Base-by-base conservation (phyloP, 2,888 invertebrate genomes). In the Drosophila crucigera region DNA sequence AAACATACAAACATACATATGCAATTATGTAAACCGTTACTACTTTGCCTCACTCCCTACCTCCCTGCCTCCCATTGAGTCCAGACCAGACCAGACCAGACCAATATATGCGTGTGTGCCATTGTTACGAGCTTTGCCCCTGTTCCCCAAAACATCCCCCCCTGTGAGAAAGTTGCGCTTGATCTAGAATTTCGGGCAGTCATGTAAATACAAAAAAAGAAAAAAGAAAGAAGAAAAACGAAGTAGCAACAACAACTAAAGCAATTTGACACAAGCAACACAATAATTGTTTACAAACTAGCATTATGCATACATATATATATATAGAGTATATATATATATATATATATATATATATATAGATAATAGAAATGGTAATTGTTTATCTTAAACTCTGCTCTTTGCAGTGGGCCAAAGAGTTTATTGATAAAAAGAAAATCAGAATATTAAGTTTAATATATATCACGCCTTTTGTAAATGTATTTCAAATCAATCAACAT, bases 401-500 rank as follows among this genome's bases (percentile, higher is more conserved):
- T 49, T 31, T 62, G 58, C 58, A 37, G 30, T 55, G 30, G 16
- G 37, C 53, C 35, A 37, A 61, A 22, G 37, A 58, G 39, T 62
- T 58, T 39, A 31, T 39, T 58, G 58, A 30, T 25, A n/a, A 3
- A 30, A 56, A 25, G 1, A 31, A 71, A 50, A 2, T 1, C 14
- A 62, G 33, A 28, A 55, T 33, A 56, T 31, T 80, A 43, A 59
- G 43, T 64, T 54, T 61, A 53, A 68, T 62, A 68, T 54, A 56
- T 60, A 70, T 52, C 50, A 80, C 64, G 78, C 67, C 78, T 78
- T 80, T 78, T 78, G 78, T 78, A 78, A 64, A 78, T 78, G 66
- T 72, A 80, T 72, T 78, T 78, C 73, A 67, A 74, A 47, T 7
- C 47, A 47, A 47, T 16, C 22, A 16, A 47, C 47, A 47, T 47